phyloP scores from a whole-genome alignment of 1,140 invertebrate genomes.

The Saxidomus purpurata region DNA sequence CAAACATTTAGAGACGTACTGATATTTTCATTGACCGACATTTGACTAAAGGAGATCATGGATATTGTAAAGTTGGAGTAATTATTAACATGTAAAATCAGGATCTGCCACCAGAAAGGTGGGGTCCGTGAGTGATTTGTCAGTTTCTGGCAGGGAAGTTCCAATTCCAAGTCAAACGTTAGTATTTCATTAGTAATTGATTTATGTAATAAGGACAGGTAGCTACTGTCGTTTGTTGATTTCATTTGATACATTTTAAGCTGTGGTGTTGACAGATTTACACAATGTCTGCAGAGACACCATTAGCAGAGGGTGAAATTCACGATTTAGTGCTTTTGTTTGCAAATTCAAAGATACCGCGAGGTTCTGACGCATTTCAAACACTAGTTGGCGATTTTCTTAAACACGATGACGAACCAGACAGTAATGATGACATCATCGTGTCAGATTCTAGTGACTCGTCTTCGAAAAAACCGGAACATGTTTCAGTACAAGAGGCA shows the following conservation, averaged over 20 bases:
- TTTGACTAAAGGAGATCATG: neutral
- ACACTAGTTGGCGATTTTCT: conserved; percentile 50
- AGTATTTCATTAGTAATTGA: no score
- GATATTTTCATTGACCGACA: neutral
- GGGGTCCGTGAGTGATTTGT: no score
- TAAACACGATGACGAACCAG: conserved; percentile 9
- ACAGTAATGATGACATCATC: neutral
- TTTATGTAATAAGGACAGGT: no score
- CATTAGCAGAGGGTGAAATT: conserved; percentile 26
- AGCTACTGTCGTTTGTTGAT: no score
- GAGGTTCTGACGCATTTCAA: conserved; percentile 52
- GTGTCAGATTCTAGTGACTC: conserved; percentile 13
- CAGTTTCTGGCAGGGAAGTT: no score
- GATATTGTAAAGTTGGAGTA: neutral
- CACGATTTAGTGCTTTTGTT: conserved; percentile 60
- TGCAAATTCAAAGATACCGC: conserved; percentile 58
- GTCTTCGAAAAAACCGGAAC: neutral
- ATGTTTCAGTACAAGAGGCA: neutral
- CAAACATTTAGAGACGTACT: neutral
- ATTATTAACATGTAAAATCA: neutral
- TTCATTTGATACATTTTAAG: no score
- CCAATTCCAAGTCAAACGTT: no score
- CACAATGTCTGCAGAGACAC: conserved; percentile 45
- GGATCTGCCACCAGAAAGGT: neutral
- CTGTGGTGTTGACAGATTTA: neutral